Percentiles rank a stretch among this genome's conserved stretches.
Evolutionary conservation across 2,797 vertebrate species (phyloP).

Genomic region (Novumbra hubbsi): DNA sequence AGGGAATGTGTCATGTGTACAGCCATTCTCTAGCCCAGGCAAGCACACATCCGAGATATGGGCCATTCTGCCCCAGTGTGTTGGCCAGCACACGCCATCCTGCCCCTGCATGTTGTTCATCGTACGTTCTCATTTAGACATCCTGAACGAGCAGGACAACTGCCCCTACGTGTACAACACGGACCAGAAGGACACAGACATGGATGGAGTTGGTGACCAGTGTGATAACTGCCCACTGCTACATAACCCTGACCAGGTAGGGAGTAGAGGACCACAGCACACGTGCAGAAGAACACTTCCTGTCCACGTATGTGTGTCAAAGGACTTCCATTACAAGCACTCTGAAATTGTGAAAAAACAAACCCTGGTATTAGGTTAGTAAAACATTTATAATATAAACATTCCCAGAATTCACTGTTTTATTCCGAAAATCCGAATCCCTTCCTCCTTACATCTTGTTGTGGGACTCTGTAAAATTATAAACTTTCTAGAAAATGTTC

Average conservation of each 20-base stretch:
- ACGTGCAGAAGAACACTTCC: not conserved
- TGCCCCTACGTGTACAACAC: constrained; percentile 95
- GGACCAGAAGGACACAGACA: constrained; percentile 93
- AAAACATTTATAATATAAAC: too few relatives aligned
- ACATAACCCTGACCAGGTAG: constrained; percentile 95
- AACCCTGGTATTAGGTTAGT: not conserved
- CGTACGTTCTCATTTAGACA: constrained; percentile 65
- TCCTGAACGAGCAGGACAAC: constrained; percentile 92
- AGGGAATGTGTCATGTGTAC: not conserved
- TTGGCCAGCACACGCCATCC: not conserved
- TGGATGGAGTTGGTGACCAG: constrained; percentile 94
- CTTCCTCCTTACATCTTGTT: not conserved
- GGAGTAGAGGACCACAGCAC: not conserved
- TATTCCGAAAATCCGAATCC: not conserved
- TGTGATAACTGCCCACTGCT: constrained; percentile 96
- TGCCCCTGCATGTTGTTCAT: not conserved
- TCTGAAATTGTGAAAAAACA: not conserved
- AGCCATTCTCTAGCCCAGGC: not conserved
- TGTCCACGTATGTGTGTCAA: too few relatives aligned
- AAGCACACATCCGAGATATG: not conserved
- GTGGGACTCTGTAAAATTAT: not conserved
- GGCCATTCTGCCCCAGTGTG: too few relatives aligned
- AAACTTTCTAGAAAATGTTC: too few relatives aligned
- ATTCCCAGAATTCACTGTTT: too few relatives aligned
- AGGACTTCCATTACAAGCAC: too few relatives aligned